Evolutionary conservation across 2,113 vertebrate species (phyloP), one percentile per base, ranked within the genome.

Genomic region (Serinus canaria): DNA sequence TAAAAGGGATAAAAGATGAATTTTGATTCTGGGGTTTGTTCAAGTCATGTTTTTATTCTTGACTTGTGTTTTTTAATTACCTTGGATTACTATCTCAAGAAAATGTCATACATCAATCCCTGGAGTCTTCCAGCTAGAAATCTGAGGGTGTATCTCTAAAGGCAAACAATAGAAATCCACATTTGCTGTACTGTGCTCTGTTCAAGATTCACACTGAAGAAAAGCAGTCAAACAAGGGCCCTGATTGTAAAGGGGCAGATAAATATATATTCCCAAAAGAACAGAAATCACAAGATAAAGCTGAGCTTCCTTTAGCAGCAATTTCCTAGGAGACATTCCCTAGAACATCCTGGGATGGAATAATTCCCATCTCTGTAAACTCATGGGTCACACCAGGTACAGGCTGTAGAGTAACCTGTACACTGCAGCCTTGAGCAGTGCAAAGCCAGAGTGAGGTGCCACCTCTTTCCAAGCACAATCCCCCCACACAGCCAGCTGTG

Each of bases 341-440:
- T 69, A 60, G 60, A 78, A 15, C 10, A 16, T 33, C 30, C 67
- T 11, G 4, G 24, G 27, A 53, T 62, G 25, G 8, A 28, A 39
- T 8, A 39, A 60, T 62, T 78, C 37, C 41, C 22, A 15, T 22
- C 30, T 59, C 39, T 68, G 22, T 27, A 20, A 43, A 53, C 22
- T 46, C 25, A 3, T 2, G 6, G 39, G 22, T 28, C 53, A 30
- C 28, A 6, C 4, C 27, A 43, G n/a, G 21, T 33, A 21, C 10
- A 35, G 50, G 41, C 16, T 53, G 78, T 28, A 74, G 68, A 75
- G 17, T 11, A 81, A 28, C 18, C 41, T 22, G 22, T 2, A 6
- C 17, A 5, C 3, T 27, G 7, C 4, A 37, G 22, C 10, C 2
- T 2, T 6, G 30, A 30, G 16, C 2, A 43, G 28, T 2, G 28